Base-by-base conservation (phyloP, 2,888 invertebrate species). In the Limenitis arthemis region DNA sequence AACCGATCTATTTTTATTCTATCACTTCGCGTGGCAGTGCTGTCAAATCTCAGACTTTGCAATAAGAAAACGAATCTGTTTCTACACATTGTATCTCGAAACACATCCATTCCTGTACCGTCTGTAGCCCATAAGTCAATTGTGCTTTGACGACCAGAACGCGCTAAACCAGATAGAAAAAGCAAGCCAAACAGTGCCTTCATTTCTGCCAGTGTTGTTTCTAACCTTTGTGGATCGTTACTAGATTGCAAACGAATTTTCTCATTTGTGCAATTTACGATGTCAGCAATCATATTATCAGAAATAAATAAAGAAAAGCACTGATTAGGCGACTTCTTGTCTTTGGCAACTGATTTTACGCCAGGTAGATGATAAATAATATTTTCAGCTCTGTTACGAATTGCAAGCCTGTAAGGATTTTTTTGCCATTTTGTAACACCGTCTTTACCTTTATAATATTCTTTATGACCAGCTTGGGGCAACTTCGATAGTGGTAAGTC, bases 21-120 rank as follows among this genome's bases (percentile, higher is more conserved):
- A 20, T 49, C 44, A 5, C 9, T 44, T 36, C 44, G 31, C 8
- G 55, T 55, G 8, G 51, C 11, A 28, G 32, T 6, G 30, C 36
- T 38, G 47, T 49, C 52, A 49, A 52, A 52, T 47, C 52, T 49
- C 28, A 53, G 29, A 11, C 50, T 47, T 5, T 48, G 49, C 28
- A 53, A 8, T 37, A 53, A 50, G 29, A 51, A 56, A 39, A 37
- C 11, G 48, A 51, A 56, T 48, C 52, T 38, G 5, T 50, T 42
- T 50, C 43, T 43, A 42, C 30, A 12, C 50, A 55, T 53, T 29
- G 55, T 55, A n/a, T 44, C 33, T 47, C 52, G 36, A 55, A 55
- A 52, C n/a, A 55, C 36, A 11, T 49, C 52, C 12, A 52, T 52
- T 8, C 44, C 52, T 28, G 65, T 63, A 5, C 63, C 33, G 49